Evolutionary conservation across 2,888 invertebrate genomes (phyloP).

Genomic region (Pseudanteris insignis): DNA sequence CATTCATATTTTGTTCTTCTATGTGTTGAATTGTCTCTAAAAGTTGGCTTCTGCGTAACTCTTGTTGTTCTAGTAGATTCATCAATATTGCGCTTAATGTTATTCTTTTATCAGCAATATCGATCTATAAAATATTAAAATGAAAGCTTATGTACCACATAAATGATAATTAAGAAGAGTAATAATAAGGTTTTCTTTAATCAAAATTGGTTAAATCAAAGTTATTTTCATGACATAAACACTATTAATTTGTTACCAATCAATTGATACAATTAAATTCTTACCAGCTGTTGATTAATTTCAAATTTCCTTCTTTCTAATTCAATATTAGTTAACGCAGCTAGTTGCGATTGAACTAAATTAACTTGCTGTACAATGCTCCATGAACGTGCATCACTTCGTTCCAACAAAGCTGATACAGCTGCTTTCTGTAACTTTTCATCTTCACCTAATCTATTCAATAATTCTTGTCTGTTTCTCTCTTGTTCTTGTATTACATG

Average conservation of each 20-base stretch:
- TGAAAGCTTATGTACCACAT: too few species aligned
- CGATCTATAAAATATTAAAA: constrained; percentile 67
- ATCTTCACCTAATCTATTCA: constrained; percentile 73
- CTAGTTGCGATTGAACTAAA: constrained; percentile 77
- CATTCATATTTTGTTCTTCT: constrained; percentile 69
- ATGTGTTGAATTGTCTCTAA: constrained; percentile 76
- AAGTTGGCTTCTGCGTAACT: constrained; percentile 73
- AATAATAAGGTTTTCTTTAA: too few species aligned
- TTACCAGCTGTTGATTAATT: constrained; percentile 74
- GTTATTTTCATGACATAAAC: constrained; percentile 1
- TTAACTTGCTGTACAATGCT: constrained; percentile 79
- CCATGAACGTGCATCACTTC: constrained; percentile 80
- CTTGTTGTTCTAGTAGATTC: constrained; percentile 76
- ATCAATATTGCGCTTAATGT: constrained; percentile 75
- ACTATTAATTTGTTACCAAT: too few species aligned
- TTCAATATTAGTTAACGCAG: constrained; percentile 77
- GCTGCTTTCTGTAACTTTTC: constrained; percentile 78
- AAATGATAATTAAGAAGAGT: too few species aligned
- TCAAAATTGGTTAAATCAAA: neutral
- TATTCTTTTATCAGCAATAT: constrained; percentile 75
- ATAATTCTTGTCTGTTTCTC: constrained; percentile 71
- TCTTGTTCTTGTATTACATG: constrained; percentile 73
- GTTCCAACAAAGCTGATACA: constrained; percentile 76
- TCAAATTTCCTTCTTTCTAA: constrained; percentile 76
- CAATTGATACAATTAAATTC: too few species aligned